These are phyloP conservation scores for Hirudo medicinalis DNA, from an alignment of 1,140 invertebrate genomes.

Conservation along the genomic window DNA sequence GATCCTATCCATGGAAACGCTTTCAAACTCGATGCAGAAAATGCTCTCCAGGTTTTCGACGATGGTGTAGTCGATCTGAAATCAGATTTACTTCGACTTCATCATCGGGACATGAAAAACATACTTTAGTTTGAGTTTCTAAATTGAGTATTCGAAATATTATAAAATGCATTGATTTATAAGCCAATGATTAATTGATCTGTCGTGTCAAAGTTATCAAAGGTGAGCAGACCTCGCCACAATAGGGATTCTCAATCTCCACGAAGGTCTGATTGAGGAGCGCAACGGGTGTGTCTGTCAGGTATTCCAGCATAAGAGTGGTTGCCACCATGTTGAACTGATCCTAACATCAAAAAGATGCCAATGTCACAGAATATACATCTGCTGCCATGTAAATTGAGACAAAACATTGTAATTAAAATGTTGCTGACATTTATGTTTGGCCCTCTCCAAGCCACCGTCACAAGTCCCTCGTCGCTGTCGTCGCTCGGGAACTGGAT, in stretches of 20 bases:
- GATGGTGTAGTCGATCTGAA: constrained; percentile 53
- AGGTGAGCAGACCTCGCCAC: constrained; percentile 50
- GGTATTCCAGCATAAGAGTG: constrained; percentile 60
- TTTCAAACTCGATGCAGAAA: constrained; percentile 59
- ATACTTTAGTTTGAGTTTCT: background rate
- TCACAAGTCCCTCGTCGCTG: constrained; percentile 67
- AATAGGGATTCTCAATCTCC: constrained; percentile 65
- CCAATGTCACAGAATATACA: no score
- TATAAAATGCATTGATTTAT: no score
- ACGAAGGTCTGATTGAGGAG: constrained; percentile 71
- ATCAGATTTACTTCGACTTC: constrained; percentile 23
- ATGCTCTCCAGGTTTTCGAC: constrained; percentile 58
- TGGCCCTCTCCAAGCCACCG: constrained; percentile 69
- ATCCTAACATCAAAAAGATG: background rate
- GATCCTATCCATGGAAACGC: constrained; percentile 59
- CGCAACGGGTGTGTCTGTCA: constrained; percentile 67
- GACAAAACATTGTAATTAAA: background rate
- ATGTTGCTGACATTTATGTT: constrained; percentile 30
- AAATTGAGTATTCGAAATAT: background rate
- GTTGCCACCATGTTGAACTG: background rate
- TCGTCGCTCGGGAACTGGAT: constrained; percentile 67
- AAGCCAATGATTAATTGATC: no score
- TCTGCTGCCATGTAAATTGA: background rate
- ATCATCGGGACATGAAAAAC: background rate
- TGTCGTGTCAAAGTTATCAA: no score